phyloP scores from a whole-genome alignment of 1,140 invertebrate species.

The Brachionus rubens region DNA sequence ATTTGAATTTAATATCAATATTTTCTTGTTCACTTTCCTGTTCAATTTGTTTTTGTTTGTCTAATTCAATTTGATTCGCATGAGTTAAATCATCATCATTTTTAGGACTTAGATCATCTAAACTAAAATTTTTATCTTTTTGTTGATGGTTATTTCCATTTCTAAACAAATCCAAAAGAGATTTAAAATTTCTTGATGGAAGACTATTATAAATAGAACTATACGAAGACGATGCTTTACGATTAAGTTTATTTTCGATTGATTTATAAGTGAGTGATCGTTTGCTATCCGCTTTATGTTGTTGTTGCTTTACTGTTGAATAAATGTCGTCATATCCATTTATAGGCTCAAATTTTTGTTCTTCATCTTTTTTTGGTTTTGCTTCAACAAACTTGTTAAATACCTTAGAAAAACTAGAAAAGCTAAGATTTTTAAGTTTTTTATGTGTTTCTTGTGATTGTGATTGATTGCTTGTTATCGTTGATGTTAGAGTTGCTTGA shows the following conservation, averaged over 20 bases:
- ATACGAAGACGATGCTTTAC: slow-evolving; percentile 6
- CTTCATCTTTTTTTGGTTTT: neutral
- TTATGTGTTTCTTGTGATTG: neutral
- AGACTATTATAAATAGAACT: slow-evolving; percentile 13
- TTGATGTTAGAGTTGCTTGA: neutral
- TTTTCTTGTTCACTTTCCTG: neutral
- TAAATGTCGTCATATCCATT: slow-evolving; percentile 21
- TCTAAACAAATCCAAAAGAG: neutral
- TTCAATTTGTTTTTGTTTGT: neutral
- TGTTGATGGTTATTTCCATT: neutral
- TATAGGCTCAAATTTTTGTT: slow-evolving; percentile 1
- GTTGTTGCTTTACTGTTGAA: neutral
- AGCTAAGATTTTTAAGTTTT: neutral
- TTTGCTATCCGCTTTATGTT: neutral
- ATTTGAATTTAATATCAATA: neutral
- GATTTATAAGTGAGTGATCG: neutral
- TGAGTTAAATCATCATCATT: neutral
- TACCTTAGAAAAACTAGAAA: neutral
- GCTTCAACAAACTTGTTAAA: neutral
- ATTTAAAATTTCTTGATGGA: slow-evolving; percentile 15
- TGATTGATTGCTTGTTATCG: neutral
- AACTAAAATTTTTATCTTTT: neutral
- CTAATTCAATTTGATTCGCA: neutral
- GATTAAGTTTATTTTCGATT: neutral
- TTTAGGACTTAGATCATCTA: neutral